Base-by-base conservation (phyloP, 1,140 invertebrate genomes). In the Zaprionus kolodkinae region DNA sequence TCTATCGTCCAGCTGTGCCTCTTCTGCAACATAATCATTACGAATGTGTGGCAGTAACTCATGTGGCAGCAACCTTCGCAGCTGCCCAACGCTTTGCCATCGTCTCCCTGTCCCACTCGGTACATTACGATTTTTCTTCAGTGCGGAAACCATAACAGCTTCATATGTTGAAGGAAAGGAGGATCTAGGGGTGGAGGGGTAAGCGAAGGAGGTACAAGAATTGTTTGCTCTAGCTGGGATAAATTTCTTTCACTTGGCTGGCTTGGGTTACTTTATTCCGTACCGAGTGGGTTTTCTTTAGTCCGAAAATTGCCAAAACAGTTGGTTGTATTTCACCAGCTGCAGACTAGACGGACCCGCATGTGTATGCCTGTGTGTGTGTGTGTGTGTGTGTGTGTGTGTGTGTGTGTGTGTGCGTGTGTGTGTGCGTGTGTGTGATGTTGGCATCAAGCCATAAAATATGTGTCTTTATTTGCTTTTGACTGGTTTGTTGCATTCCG, bases 21-120 rank as follows among this genome's bases (percentile, higher is more conserved):
- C 45, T 45, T 43, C 9, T 68, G 81, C 70, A 85, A 85, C 79
- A 60, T 75, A 81, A 86, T 85, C 78, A 70, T 86, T 86, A 85
- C 70, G 63, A 86, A 85, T 85, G 75, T 86, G 54, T 55, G 70
- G 45, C 76, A 59, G 50, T 86, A 67, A 86, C 62, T 85, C 67
- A 86, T 67, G 52, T 66, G 61, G 66, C 38, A 50, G 55, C 52
- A 52, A 35, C 56, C 27, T 40, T 21, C 15, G 62, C 69, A 63
- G 45, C 55, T 66, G 65, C 21, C n/a, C 33, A 21, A n/a, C 17
- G 54, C 25, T 38, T 40, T 15, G 15, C 17, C 56, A 45, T 35
- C 21, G 30, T 60, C 33, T 68, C 50, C 40, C 55, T n/a, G 2
- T 21, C 21, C 21, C 35, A 55, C 65, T 45, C 43, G 72, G 63